A percentile compares a stretch with the other conserved stretches of the same genome.
These are phyloP conservation scores for Haliclona indistincta DNA, from an alignment of 37 sponge, comb jelly and placozoan genomes.

Conservation along the genomic window DNA sequence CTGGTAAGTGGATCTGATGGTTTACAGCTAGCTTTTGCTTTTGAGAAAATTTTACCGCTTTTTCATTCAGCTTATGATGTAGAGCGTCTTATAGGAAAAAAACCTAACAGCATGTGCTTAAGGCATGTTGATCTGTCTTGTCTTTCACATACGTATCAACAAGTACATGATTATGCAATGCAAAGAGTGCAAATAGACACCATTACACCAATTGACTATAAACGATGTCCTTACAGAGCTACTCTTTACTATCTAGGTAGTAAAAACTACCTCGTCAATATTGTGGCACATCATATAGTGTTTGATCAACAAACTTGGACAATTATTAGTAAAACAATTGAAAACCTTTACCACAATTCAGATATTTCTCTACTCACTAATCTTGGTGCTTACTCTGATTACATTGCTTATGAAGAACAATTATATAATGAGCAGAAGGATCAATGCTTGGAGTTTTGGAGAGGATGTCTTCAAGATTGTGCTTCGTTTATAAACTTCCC, in stretches of 20 bases:
- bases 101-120: too few relatives aligned
- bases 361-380: not conserved
- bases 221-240: not conserved
- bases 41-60: not conserved
- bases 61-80: not conserved
- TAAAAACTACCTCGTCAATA: not conserved
- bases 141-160: too few relatives aligned
- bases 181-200: constrained; percentile 5
- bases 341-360: not conserved
- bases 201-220: not conserved
- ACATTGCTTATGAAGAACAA: not conserved
- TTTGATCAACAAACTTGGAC: not conserved
- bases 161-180: not conserved
- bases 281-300: not conserved
- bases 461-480: not conserved
- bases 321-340: not conserved
- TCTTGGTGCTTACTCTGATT: too few relatives aligned
- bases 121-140: not conserved
- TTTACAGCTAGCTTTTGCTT: not conserved
- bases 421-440: not conserved
- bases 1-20: not conserved
- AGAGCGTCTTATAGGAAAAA: not conserved
- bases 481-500: not conserved
- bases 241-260: not conserved
- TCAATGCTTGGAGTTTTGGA: not conserved